Evolutionary conservation across 2,113 vertebrate genomes (phyloP).

Genomic region (Paedocypris sp.): DNA sequence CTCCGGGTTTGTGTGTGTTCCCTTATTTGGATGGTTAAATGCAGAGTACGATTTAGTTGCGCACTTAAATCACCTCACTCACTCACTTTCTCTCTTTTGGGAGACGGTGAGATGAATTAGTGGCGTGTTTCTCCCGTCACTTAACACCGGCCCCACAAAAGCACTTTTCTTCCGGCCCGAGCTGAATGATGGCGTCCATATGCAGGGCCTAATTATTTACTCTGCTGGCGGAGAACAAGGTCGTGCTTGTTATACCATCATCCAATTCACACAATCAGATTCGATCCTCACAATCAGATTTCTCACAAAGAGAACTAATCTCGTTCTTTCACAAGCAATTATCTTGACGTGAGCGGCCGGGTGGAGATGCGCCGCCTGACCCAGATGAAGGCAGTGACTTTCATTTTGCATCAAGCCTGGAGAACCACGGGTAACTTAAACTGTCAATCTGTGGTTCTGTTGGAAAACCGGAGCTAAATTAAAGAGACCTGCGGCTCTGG

Average conservation of each 20-base stretch:
- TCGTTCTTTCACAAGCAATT: conserved; percentile 63
- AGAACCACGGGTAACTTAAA: conserved; percentile 57
- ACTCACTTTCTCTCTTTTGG: not conserved
- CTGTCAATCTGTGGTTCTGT: conserved; percentile 60
- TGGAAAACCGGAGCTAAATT: conserved; percentile 60
- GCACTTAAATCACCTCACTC: too few relatives aligned
- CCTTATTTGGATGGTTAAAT: too few relatives aligned
- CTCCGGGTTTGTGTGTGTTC: too few relatives aligned
- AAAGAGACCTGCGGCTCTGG: conserved; percentile 50
- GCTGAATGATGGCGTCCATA: conserved; percentile 36
- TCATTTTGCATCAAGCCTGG: conserved; percentile 39
- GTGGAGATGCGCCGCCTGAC: conserved; percentile 35
- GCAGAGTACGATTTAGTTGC: too few relatives aligned
- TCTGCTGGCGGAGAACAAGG: conserved; percentile 49
- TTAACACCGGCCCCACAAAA: too few relatives aligned
- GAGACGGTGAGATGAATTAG: conserved; percentile 17
- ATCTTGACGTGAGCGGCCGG: conserved; percentile 52
- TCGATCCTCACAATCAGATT: conserved; percentile 52
- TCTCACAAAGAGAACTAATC: conserved; percentile 58
- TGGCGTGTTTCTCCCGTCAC: conserved; percentile 18
- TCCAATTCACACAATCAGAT: conserved; percentile 52
- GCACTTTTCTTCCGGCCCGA: not conserved
- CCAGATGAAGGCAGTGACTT: conserved; percentile 52
- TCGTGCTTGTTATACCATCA: conserved; percentile 50
- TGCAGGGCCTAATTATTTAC: conserved; percentile 53